Percentiles rank a stretch among this genome's conserved stretches.
Evolutionary conservation across 1,140 invertebrate genomes (phyloP).

Genomic region (Dufourea novaeangliae): DNA sequence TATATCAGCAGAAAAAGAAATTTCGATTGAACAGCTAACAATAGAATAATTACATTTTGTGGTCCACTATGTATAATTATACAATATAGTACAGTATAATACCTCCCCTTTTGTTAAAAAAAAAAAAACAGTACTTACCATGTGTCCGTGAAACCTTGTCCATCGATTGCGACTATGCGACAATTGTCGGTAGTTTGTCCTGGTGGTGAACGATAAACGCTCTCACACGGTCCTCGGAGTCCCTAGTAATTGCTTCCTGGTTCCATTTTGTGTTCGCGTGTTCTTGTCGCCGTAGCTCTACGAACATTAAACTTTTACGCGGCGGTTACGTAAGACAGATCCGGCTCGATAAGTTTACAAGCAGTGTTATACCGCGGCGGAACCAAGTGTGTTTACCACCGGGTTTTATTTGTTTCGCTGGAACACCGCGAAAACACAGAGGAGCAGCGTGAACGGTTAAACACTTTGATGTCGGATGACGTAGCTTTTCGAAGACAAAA

Average conservation of each 20-base stretch:
- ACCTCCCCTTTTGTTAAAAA: no score
- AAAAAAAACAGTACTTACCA: no score
- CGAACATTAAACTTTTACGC: slow-evolving; percentile 9
- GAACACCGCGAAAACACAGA: background rate
- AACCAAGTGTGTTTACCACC: background rate
- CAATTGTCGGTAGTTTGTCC: slow-evolving; percentile 32
- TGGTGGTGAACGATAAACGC: slow-evolving; percentile 7
- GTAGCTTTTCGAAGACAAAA: no score
- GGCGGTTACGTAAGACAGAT: slow-evolving; percentile 56
- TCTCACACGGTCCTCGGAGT: slow-evolving; percentile 16
- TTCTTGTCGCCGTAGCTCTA: slow-evolving; percentile 5
- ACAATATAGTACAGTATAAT: no score
- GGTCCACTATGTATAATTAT: no score
- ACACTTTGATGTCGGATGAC: no score
- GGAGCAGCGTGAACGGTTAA: no score
- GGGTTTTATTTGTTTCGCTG: background rate
- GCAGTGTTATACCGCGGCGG: no score
- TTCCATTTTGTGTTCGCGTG: slow-evolving; percentile 29
- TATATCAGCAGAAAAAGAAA: no score
- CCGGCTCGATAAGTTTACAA: slow-evolving; percentile 54
- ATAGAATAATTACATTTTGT: no score
- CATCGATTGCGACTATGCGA: slow-evolving; percentile 30
- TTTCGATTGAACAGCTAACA: no score
- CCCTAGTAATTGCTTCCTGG: slow-evolving; percentile 58
- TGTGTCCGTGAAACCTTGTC: background rate